These are phyloP conservation scores for Neuroterus valhalla DNA, from an alignment of 1,140 invertebrate genomes.

Conservation along the genomic window DNA sequence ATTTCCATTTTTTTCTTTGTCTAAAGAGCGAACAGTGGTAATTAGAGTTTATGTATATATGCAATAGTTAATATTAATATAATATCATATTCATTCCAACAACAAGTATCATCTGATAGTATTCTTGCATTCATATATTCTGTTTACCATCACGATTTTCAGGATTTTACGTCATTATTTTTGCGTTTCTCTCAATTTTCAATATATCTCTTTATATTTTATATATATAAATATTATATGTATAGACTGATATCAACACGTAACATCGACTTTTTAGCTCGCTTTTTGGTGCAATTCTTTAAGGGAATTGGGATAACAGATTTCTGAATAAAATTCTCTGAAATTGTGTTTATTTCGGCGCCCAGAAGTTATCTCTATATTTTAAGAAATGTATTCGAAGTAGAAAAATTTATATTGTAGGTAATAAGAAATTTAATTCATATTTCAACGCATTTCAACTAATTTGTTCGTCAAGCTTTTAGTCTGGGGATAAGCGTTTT, in stretches of 20 bases:
- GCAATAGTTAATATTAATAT: constrained; percentile 55
- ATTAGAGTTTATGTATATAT: constrained; percentile 64
- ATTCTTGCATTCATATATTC: constrained; percentile 35
- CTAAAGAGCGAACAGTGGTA: constrained; percentile 66
- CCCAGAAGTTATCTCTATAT: neutral
- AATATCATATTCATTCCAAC: constrained; percentile 63
- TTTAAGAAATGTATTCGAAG: neutral
- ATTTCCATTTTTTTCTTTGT: constrained; percentile 51
- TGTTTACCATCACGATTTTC: neutral
- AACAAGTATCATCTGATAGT: constrained; percentile 62
- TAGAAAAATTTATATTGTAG: neutral
- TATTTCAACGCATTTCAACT: neutral
- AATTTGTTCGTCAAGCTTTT: too few relatives aligned
- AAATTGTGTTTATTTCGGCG: constrained; percentile 9
- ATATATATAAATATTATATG: constrained; percentile 61
- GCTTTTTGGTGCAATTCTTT: constrained; percentile 37
- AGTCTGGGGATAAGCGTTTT: too few relatives aligned
- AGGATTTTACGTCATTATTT: neutral
- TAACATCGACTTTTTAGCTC: constrained; percentile 56
- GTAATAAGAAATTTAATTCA: neutral
- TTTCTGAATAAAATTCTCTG: constrained; percentile 2
- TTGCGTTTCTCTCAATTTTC: constrained; percentile 4
- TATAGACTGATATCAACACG: constrained; percentile 65
- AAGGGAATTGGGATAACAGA: neutral
- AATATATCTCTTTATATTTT: constrained; percentile 59